Evolutionary conservation across 2,888 invertebrate genomes (phyloP).

Genomic region (Perdita meconis): DNA sequence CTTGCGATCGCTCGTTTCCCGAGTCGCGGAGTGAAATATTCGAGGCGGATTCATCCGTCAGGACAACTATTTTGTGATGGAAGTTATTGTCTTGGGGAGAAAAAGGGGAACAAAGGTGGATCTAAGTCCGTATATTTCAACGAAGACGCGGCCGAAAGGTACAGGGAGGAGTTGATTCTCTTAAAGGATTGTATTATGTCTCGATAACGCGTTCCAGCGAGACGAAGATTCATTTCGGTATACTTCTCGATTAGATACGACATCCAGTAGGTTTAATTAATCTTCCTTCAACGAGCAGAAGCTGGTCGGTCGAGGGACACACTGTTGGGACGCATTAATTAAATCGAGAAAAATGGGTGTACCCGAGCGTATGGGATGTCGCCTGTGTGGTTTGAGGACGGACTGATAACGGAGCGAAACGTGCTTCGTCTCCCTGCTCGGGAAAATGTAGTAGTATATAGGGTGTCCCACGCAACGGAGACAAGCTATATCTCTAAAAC

Average conservation of each 20-base stretch:
- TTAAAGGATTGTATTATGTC: neutral
- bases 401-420: conserved; percentile 19
- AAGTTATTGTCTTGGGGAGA: neutral
- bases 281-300: neutral
- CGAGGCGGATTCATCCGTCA: conserved; percentile 10
- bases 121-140: neutral
- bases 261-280: neutral
- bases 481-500: too few species aligned
- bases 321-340: conserved; percentile 11
- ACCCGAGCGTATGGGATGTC: neutral
- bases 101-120: neutral
- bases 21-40: conserved; percentile 10
- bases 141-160: neutral
- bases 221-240: neutral
- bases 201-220: neutral
- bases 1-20: conserved; percentile 13
- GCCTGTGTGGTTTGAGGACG: neutral
- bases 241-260: neutral
- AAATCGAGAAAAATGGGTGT: conserved; percentile 11
- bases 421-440: neutral
- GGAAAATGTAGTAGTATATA: too few species aligned
- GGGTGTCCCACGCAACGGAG: too few species aligned
- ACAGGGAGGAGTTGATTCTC: neutral
- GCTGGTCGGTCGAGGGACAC: neutral
- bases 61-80: neutral